Percentiles rank a stretch among this genome's conserved stretches.
These are phyloP conservation scores for Armadillidium nasatum DNA, from an alignment of 1,140 invertebrate species.

Conservation along the genomic window DNA sequence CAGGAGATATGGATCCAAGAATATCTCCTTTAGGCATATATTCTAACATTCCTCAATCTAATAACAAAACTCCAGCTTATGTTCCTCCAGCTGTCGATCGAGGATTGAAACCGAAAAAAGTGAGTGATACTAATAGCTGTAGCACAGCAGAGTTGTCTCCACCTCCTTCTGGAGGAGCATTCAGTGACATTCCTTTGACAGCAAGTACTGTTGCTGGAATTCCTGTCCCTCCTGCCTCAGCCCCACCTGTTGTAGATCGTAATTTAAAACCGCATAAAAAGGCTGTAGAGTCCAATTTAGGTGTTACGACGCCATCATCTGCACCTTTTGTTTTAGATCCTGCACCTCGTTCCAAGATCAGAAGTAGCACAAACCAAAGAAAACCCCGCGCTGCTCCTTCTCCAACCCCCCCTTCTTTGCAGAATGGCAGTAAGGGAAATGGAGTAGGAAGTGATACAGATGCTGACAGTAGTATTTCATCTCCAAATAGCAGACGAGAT, in stretches of 20 bases:
- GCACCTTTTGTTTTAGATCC: slow-evolving; percentile 37
- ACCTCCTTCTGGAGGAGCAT: slow-evolving; percentile 45
- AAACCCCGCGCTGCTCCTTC: slow-evolving; percentile 48
- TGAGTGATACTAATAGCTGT: slow-evolving; percentile 33
- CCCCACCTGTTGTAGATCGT: slow-evolving; percentile 56
- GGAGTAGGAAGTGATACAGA: slow-evolving; percentile 31
- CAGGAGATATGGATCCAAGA: slow-evolving; percentile 36
- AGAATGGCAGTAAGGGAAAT: slow-evolving; percentile 32
- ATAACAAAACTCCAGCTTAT: slow-evolving; percentile 56
- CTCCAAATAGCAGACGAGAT: slow-evolving; percentile 35
- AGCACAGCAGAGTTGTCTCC: slow-evolving; percentile 50
- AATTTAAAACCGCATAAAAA: slow-evolving; percentile 54
- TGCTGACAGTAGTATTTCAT: slow-evolving; percentile 26
- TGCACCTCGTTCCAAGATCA: slow-evolving; percentile 22
- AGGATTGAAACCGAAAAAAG: slow-evolving; percentile 45
- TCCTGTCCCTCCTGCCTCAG: slow-evolving; percentile 44
- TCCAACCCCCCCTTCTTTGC: slow-evolving; percentile 46
- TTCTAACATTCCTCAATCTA: slow-evolving; percentile 47
- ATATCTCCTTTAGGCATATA: slow-evolving; percentile 46
- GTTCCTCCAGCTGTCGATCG: slow-evolving; percentile 52
- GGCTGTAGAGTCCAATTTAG: slow-evolving; percentile 22
- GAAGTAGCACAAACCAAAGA: slow-evolving; percentile 31
- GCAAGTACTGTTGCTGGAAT: slow-evolving; percentile 32
- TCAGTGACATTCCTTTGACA: slow-evolving; percentile 34
- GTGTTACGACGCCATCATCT: slow-evolving; percentile 29